Base-by-base conservation (phyloP, 2,888 invertebrate species). In the Acrobasis consociella region DNA sequence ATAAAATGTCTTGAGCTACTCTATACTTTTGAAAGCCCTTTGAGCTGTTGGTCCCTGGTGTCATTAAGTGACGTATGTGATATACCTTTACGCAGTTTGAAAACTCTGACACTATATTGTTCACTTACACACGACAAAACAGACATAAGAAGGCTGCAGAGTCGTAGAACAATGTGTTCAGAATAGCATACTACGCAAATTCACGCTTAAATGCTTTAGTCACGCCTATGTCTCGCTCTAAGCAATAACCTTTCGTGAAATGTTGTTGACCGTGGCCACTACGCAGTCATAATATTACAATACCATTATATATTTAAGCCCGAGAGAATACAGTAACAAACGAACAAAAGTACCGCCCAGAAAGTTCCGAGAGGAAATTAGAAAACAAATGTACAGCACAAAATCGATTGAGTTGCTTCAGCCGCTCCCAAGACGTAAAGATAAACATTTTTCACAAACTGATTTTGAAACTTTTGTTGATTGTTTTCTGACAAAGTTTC, bases 321-420 rank as follows among this genome's bases (percentile, higher is more conserved):
- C 52, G n/a, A 22, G 22, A 8, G 31, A 51, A 51, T 22, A 51
- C 22, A 37, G 37, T 22, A 37, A 52, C 52, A 52, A 51, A 51
- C 51, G 51, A 17, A 51, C 51, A 51, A 51, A 52, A 52, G 31
- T 37, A 52, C 52, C 22, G 37, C n/a, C 37, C 1, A n/a, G 22
- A 22, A 60, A 49, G 17, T 56, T 38, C 13, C 17, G 39, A 37
- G 56, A 56, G 56, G 56, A 56, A 56, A 56, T 56, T 42, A 56
- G 56, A 56, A 56, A 56, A 56, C 56, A 56, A 56, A 56, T 38
- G 38, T 56, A 56, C 56, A 42, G 2, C n/a, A n/a, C n/a, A n/a
- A n/a, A 39, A 56, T 56, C 56, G 56, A 56, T 42, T 11, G 42
- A 56, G 39, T 56, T 56, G 17, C 42, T 39, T 16, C n/a, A 39